Evolutionary conservation across 1,140 invertebrate species (phyloP), one percentile per base, ranked within the genome.

Genomic region (Cydia strobilella): DNA sequence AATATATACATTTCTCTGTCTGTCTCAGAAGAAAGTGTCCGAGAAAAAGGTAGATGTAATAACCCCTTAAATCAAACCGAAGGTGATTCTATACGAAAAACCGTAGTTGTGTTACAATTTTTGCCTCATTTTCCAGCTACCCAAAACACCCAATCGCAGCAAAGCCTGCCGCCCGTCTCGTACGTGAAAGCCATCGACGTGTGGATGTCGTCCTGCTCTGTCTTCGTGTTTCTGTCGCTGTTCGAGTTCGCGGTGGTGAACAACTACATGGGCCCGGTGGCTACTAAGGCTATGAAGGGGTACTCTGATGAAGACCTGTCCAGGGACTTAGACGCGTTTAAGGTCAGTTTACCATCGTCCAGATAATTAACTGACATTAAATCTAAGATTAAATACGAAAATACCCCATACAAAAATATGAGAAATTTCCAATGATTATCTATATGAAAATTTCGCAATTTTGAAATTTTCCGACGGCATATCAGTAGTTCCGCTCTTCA

Each of bases 181-280:
- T 98, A 98, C 88, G 97, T 98, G 0, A 98, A 98, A 91, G 97
- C 97, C 0, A 98, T 98, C 75, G 97, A 98, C 89, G 96, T 98
- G 0, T 98, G 97, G 97, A 98, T 98, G 97, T 97, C 97, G 0
- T 97, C 97, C 6, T 98, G 97, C 89, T 98, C 97, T 20, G 96
- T 98, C 20, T 98, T 98, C 87, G 97, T 98, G 3, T 98, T 98
- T 88, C 94, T 97, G n/a, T 98, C 97, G 0, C 93, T 98, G 0
- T 97, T 98, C 95, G 97, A 98, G 93, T 98, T 98, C 86, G 97
- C 97, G 1, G 95, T 98, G 1, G 97, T 98, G 25, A 98, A 98
- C 87, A 97, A 97, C 89, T 97, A 97, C 89, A 97, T 98, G 96
- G 97, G 97, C 0, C 96, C 96, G 0, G 94, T 97, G 0, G 96